Evolutionary conservation across 1,140 invertebrate genomes (phyloP).

Genomic region (Drosophila pruinosa): DNA sequence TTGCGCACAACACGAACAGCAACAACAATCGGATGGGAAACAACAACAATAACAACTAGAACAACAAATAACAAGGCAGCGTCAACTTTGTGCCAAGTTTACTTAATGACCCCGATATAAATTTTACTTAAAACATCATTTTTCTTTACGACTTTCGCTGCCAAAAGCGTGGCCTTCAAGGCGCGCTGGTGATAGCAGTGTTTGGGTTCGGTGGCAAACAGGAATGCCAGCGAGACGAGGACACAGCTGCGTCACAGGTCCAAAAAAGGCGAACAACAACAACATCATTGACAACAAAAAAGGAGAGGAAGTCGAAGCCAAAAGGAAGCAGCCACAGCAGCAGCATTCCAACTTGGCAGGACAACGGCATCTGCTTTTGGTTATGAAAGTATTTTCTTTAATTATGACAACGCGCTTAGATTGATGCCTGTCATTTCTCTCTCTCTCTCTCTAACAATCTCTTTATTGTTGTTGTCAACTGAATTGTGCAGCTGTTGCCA

Average conservation of each 20-base stretch:
- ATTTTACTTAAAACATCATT: conserved; percentile 81
- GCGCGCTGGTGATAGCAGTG: neutral
- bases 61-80: conserved; percentile 36
- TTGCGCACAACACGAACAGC: conserved; percentile 42
- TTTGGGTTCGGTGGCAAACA: conserved; percentile 1
- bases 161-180: conserved; percentile 42
- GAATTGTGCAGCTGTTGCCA: conserved; percentile 7
- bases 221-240: conserved; percentile 6
- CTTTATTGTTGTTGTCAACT: neutral
- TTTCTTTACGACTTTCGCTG: conserved; percentile 75
- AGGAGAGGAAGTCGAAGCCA: neutral
- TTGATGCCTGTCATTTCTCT: conserved; percentile 31
- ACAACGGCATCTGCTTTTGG: conserved; percentile 32
- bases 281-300: neutral
- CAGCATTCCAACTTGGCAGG: conserved; percentile 4
- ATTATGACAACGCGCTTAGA: conserved; percentile 42
- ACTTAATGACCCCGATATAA: conserved; percentile 80
- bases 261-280: neutral
- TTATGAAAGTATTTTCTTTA: conserved; percentile 48
- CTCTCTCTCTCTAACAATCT: neutral
- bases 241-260: conserved; percentile 31
- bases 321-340: neutral
- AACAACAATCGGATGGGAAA: neutral
- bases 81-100: conserved; percentile 80
- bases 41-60: neutral